These are phyloP conservation scores for Chlamydotis undulata DNA, from an alignment of 2,113 vertebrate species.

Conservation along the genomic window DNA sequence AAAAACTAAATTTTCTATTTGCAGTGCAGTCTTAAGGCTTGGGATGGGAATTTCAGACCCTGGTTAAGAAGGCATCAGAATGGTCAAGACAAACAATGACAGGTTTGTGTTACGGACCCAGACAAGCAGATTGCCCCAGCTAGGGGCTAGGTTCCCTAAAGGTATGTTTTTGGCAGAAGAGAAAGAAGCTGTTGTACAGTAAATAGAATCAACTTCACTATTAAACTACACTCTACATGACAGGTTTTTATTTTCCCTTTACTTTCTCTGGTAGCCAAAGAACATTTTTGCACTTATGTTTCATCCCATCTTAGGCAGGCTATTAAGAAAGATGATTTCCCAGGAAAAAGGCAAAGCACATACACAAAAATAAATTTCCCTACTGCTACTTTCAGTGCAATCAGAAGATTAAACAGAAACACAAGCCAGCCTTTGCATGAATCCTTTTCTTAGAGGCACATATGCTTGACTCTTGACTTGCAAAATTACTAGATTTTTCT, in stretches of 20 bases:
- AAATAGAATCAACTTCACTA: neutral
- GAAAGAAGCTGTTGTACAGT: neutral
- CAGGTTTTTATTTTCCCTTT: neutral
- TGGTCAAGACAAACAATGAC: neutral
- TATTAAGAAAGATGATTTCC: neutral
- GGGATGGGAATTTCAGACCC: neutral
- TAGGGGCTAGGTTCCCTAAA: neutral
- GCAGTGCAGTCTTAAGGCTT: neutral
- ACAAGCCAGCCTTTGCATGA: accelerated
- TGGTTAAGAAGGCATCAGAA: neutral
- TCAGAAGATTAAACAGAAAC: neutral
- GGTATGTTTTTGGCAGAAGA: neutral
- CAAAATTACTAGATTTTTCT: neutral
- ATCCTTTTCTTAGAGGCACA: neutral
- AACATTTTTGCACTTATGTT: neutral
- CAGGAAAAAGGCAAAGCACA: neutral
- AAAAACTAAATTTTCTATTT: neutral
- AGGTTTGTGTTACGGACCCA: neutral
- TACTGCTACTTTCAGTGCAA: neutral
- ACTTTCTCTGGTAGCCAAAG: neutral
- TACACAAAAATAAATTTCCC: neutral
- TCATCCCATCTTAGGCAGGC: neutral
- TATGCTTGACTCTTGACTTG: neutral
- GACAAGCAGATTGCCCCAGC: neutral
- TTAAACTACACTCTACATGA: neutral